phyloP scores from a whole-genome alignment of 37 sponge, comb jelly and placozoan species.

The Chondrilla cf. caribensis region DNA sequence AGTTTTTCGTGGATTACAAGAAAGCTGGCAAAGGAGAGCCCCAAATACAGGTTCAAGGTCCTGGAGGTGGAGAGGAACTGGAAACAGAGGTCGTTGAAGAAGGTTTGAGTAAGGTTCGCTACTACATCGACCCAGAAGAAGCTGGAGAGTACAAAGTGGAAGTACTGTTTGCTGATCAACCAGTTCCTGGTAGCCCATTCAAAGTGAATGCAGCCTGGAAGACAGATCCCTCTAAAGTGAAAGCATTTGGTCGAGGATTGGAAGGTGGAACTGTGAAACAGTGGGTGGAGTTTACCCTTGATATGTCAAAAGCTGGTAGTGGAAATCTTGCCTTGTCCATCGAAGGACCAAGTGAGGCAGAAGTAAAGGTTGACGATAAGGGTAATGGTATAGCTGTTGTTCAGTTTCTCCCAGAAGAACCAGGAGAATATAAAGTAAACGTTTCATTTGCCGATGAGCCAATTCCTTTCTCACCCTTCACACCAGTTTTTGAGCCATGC shows the following conservation, averaged over 20 bases:
- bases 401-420: conserved; percentile 66
- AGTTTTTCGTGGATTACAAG: conserved; percentile 76
- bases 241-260: conserved; percentile 75
- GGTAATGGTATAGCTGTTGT: conserved; percentile 79
- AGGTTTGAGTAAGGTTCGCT: conserved; percentile 56
- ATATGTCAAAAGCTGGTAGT: conserved; percentile 76
- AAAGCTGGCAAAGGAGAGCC: conserved; percentile 76
- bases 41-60: conserved; percentile 64
- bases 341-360: conserved; percentile 77
- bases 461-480: conserved; percentile 86
- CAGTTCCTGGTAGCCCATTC: conserved; percentile 84
- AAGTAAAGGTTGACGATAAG: conserved; percentile 51
- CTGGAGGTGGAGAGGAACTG: conserved; percentile 61
- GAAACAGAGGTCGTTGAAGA: conserved; percentile 48
- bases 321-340: conserved; percentile 60
- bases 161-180: conserved; percentile 76
- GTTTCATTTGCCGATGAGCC: conserved; percentile 77
- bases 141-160: conserved; percentile 81
- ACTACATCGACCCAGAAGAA: conserved; percentile 73
- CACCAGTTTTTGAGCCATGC: conserved; percentile 62
- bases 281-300: conserved; percentile 77
- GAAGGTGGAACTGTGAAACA: conserved; percentile 65
- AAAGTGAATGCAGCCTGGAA: conserved; percentile 63
- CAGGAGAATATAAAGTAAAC: conserved; percentile 89
- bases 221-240: conserved; percentile 66